A percentile compares a stretch with the other conserved stretches of the same genome.
phyloP scores from a whole-genome alignment of 1,140 invertebrate genomes.

The Odontomachus brunneus region DNA sequence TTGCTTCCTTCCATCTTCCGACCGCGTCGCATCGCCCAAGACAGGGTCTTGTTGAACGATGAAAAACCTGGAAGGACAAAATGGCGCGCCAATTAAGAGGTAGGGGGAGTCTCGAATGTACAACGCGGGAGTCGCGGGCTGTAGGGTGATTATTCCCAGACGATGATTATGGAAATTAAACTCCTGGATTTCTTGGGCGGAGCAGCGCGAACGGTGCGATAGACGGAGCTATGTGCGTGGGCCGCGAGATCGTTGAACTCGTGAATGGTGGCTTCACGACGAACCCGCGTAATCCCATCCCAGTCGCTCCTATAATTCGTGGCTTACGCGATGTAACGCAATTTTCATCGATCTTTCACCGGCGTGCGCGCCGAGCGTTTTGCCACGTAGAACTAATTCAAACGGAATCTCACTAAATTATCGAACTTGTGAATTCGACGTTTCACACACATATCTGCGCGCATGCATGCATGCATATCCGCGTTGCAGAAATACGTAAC shows the following conservation, averaged over 20 bases:
- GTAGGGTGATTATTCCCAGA: constrained; percentile 10
- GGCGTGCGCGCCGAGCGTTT: neutral
- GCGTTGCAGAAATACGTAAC: no score
- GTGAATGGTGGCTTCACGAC: constrained; percentile 22
- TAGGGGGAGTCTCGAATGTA: neutral
- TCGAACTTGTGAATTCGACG: neutral
- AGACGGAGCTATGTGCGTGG: no score
- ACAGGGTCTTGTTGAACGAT: constrained; percentile 1
- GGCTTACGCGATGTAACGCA: constrained; percentile 6
- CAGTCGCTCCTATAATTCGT: neutral
- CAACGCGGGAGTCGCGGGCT: neutral
- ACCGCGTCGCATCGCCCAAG: neutral
- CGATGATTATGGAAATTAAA: constrained; percentile 29
- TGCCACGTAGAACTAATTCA: neutral
- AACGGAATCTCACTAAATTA: neutral
- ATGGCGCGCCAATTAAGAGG: neutral
- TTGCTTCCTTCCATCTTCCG: neutral
- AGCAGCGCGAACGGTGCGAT: no score
- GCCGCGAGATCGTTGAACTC: constrained; percentile 31
- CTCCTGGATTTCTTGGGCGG: constrained; percentile 1
- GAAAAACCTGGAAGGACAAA: neutral
- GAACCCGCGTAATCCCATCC: constrained; percentile 7
- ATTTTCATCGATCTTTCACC: constrained; percentile 20
- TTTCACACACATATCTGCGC: neutral
- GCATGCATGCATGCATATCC: no score